phyloP scores from a whole-genome alignment of 1,140 invertebrate genomes.

The Drosophila truncata region DNA sequence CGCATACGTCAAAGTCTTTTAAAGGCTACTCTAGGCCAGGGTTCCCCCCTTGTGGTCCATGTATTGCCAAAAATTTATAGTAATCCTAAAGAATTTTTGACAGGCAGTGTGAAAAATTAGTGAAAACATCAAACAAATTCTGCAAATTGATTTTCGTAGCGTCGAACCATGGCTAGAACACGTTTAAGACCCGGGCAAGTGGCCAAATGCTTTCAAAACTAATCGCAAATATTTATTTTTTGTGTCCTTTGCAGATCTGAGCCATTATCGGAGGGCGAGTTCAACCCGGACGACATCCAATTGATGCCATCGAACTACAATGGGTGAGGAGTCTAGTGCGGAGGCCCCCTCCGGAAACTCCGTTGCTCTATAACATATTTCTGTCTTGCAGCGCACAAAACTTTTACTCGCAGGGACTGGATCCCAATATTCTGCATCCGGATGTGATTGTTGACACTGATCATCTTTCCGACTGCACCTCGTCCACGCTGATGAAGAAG shows the following conservation, averaged over 20 bases:
- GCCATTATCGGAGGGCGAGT: constrained; percentile 80
- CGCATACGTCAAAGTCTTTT: background rate
- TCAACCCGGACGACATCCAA: constrained; percentile 83
- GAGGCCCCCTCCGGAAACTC: too few relatives aligned
- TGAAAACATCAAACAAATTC: too few relatives aligned
- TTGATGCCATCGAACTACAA: constrained; percentile 83
- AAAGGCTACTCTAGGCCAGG: background rate
- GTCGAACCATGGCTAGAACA: background rate
- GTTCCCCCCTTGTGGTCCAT: background rate
- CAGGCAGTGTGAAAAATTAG: background rate
- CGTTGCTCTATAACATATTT: background rate
- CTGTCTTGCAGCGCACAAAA: constrained; percentile 65
- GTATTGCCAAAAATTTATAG: too few relatives aligned
- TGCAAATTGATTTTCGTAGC: background rate
- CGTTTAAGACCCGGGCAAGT: background rate
- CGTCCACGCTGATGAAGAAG: constrained; percentile 68
- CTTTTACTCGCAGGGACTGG: constrained; percentile 77
- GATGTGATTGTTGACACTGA: constrained; percentile 84
- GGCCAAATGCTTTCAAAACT: background rate
- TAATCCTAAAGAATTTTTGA: background rate
- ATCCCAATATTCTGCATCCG: constrained; percentile 79
- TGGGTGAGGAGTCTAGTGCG: constrained; percentile 64
- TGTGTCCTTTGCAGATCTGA: constrained; percentile 66
- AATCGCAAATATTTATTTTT: background rate
- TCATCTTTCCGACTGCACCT: constrained; percentile 80